A percentile compares a stretch with the other conserved stretches of the same genome.
Evolutionary conservation across 30 jellyfish, hydroid and myxozoan genomes (phyloP).

Genomic region (Hydractinia symbiolongicarpus): DNA sequence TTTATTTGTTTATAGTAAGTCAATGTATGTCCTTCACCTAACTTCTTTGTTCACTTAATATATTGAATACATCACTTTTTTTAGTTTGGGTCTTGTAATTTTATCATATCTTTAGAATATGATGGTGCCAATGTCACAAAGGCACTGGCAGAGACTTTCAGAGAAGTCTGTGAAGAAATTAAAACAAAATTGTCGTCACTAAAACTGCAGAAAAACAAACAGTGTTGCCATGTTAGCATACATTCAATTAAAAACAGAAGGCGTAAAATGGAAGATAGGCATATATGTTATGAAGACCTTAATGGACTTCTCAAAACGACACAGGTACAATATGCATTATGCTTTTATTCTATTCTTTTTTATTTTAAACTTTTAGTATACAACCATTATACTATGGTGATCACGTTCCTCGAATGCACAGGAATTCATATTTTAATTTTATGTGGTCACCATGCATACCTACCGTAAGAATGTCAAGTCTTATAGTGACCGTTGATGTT

Average conservation of each 20-base stretch:
- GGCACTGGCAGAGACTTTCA: constrained; percentile 21
- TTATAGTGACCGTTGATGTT: no score
- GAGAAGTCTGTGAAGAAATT: not conserved
- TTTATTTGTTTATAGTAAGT: not conserved
- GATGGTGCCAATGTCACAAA: constrained; percentile 58
- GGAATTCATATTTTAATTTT: no score
- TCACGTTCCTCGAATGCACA: no score
- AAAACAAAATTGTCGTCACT: not conserved
- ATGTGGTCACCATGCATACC: no score
- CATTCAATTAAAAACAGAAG: constrained; percentile 60
- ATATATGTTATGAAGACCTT: constrained; percentile 42
- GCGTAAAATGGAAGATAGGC: constrained; percentile 88
- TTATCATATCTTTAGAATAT: constrained; percentile 29
- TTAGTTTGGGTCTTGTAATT: no score
- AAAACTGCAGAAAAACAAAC: not conserved
- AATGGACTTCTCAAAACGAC: constrained; percentile 49
- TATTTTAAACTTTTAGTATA: no score
- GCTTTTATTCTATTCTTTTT: no score
- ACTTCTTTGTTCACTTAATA: not conserved
- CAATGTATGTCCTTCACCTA: not conserved
- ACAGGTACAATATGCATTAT: constrained; percentile 12
- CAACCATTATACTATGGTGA: no score
- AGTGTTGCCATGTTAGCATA: constrained; percentile 31
- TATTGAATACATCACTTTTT: no score
- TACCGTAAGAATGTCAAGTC: no score